Conservation (phyloP, 2,888 invertebrate species). For the Erpobdella octoculata region DNA sequence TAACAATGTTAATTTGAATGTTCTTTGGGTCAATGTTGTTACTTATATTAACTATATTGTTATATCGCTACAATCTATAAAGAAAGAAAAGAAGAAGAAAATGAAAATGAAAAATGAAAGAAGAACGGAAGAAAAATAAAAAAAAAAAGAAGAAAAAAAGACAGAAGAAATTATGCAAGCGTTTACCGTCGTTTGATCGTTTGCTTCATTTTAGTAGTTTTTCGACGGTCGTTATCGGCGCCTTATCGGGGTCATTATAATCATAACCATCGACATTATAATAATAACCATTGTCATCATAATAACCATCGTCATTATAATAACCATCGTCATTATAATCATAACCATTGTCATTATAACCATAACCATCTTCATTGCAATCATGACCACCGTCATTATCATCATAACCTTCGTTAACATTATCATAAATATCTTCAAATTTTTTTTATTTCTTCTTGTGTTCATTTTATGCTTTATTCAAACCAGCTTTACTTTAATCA, state of each 20-base stretch:
- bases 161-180: too few species aligned
- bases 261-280: background rate
- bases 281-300: background rate
- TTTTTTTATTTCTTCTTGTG: background rate
- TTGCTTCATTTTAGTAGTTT: background rate
- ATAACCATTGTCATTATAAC: background rate
- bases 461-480: background rate
- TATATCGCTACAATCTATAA: too few species aligned
- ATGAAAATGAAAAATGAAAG: too few species aligned
- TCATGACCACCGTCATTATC: constrained; percentile 15
- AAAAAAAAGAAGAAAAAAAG: too few species aligned
- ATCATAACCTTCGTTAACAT: background rate
- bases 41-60: too few species aligned
- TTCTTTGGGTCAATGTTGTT: too few species aligned
- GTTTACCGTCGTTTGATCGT: background rate
- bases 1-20: too few species aligned
- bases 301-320: background rate
- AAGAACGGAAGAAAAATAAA: too few species aligned
- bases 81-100: too few species aligned
- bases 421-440: background rate
- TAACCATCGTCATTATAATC: background rate
- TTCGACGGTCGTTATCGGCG: too few species aligned
- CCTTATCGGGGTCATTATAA: too few species aligned
- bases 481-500: too few species aligned
- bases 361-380: constrained; percentile 1